Evolutionary conservation across 2,797 vertebrate genomes (phyloP).

Genomic region (Bothrops alternatus): DNA sequence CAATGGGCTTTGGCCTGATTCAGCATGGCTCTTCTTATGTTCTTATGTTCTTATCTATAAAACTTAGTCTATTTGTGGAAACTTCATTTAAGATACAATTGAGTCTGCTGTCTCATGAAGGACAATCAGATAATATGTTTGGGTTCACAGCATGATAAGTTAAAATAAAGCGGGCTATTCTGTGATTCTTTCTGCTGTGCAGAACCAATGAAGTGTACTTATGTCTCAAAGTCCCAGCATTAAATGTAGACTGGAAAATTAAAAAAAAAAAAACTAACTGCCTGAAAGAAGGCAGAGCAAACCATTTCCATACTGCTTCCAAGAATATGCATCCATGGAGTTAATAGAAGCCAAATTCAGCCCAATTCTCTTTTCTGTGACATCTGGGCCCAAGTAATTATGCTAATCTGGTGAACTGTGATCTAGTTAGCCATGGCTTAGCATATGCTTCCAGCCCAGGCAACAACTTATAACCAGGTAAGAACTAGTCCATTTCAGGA

Average conservation of each 20-base stretch:
- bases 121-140: not conserved
- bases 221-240: not conserved
- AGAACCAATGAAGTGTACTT: not conserved
- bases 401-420: not conserved
- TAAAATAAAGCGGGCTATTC: not conserved
- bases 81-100: not conserved
- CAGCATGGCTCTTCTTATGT: too few species aligned
- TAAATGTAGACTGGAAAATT: not conserved
- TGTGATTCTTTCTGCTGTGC: not conserved
- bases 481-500: not conserved
- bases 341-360: not conserved
- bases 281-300: not conserved
- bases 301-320: not conserved
- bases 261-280: not conserved
- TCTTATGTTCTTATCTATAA: too few species aligned
- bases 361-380: not conserved
- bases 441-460: not conserved
- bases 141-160: not conserved
- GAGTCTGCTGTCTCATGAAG: not conserved
- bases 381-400: not conserved
- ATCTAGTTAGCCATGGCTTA: not conserved
- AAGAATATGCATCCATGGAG: not conserved
- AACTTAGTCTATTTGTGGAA: not conserved
- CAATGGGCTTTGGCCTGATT: too few species aligned
- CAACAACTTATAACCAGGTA: not conserved